Evolutionary conservation across 64 coral and sea anemone species (phyloP), one percentile per base, ranked within the genome.

Genomic region (Stichodactyla mertensii): DNA sequence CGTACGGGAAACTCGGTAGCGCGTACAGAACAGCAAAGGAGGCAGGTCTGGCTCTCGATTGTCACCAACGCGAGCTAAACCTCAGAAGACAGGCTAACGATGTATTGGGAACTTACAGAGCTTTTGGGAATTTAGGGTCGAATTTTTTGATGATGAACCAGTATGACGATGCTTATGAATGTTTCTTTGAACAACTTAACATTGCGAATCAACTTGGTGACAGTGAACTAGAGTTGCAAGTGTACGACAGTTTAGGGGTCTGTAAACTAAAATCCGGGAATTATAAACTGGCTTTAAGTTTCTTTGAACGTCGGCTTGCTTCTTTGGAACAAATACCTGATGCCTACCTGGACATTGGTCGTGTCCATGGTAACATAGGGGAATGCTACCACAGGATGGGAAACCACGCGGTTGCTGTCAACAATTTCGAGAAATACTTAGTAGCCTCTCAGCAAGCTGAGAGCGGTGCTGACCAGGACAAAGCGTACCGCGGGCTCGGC

Each of bases 401-500:
- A 12, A 88, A 99, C 31, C 71, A 93, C 66, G 93, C 91, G 14
- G 90, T 92, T 10, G 97, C 97, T 6, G 88, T 84, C 11, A 90
- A 92, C 64, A 87, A 57, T n/a, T 88, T 90, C 19, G 93, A 99
- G 10, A 92, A 90, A 54, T 99, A 99, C 77, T 86, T 99, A 52
- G 87, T 88, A 0, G 90, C 97, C 77, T 93, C 88, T 24, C 93
- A 95, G 66, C 87, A 92, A 70, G 27, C 91, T 52, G 97, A 91
- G 57, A 89, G 81, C 64, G 85, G 88, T 6, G 66, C 86, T 92
- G 97, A 99, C 88, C 97, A 99, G 87, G 97, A 99, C 77, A 99
- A 95, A 64, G 97, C 97, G 14, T 99, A 99, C 80, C 93, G 90
- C 51, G 91, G 93, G 31, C 97, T 99, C 51, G 97, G 97, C 69